Evolutionary conservation across 2,113 vertebrate genomes (phyloP), one percentile per base, ranked within the genome.

Genomic region (Scortum barcoo): DNA sequence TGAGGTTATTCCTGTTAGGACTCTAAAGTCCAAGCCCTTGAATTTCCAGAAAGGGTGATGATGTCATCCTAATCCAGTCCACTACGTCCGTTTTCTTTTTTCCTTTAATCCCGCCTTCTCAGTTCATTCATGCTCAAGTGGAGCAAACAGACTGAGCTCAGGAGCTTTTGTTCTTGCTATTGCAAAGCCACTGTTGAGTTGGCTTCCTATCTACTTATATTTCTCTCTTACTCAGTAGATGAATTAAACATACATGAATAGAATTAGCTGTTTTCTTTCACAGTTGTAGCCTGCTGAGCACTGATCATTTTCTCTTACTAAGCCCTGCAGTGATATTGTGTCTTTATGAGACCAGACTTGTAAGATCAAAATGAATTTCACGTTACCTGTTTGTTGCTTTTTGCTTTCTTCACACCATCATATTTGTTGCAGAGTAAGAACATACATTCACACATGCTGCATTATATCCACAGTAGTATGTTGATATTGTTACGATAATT

Each of bases 151-250:
- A 33, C 42, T 78, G 42, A 50, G 60, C 42, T 83, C 14, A 28
- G 56, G 56, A 71, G 38, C 50, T 81, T 85, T 76, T 83, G 54
- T 83, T 78, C 30, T 67, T 61, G 26, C 66, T 73, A 4, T 30
- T 72, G 17, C 22, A 82, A 71, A 84, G 50, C 56, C 60, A 22
- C 50, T 28, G 26, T 54, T 26, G 24, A 74, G 53, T 70, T 83
- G 63, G 51, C 65, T 61, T 87, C 73, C 22, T 2, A 7, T 69
- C 28, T 72, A 22, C 30, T 60, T 10, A 14, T 44, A 20, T 44
- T 61, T 75, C 30, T 14, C 70, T 76, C 50, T 50, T 42, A 9
- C n/a, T 62, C 20, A 28, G 14, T 58, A 54, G 67, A 71, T 68
- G n/a, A 60, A 72, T 81, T 50, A 71, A 60, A 61, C 10, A 61